Evolutionary conservation across 2,797 vertebrate species (phyloP).

Genomic region (Silurus aristotelis): DNA sequence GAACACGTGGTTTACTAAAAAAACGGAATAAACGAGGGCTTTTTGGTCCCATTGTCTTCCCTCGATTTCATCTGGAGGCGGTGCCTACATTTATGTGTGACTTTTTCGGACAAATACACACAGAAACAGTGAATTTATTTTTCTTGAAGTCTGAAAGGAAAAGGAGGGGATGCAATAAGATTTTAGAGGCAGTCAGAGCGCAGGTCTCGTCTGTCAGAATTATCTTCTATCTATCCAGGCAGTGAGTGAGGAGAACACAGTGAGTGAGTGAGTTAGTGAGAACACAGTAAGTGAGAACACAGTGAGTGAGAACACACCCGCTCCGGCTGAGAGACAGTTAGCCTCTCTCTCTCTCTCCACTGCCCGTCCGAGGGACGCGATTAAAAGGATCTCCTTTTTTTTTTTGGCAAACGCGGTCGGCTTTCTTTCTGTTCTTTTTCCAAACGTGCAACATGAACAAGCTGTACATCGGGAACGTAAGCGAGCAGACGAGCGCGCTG

Average conservation of each 20-base stretch:
- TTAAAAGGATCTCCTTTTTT: constrained; percentile 66
- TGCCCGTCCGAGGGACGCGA: constrained; percentile 69
- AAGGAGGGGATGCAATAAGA: constrained; percentile 51
- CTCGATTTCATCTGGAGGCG: constrained; percentile 83
- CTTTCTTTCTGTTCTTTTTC: constrained; percentile 48
- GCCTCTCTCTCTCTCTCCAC: constrained; percentile 66
- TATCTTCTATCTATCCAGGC: constrained; percentile 16
- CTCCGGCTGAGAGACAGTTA: constrained; percentile 71
- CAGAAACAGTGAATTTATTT: constrained; percentile 58
- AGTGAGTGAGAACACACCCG: constrained; percentile 68
- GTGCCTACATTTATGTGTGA: constrained; percentile 84
- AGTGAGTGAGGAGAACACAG: constrained; percentile 46
- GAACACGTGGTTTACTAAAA: constrained; percentile 99
- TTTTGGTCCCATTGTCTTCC: constrained; percentile 65
- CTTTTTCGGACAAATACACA: constrained; percentile 78
- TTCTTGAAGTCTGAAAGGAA: constrained; percentile 66
- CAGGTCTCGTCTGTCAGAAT: constrained; percentile 71
- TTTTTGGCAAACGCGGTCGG: constrained; percentile 21
- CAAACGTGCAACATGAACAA: constrained; percentile 86
- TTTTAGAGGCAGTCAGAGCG: constrained; percentile 67
- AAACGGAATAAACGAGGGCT: constrained; percentile 84
- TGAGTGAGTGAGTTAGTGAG: neutral
- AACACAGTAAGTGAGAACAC: constrained; percentile 38
- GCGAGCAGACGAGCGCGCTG: constrained; percentile 89
- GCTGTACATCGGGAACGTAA: constrained; percentile 98